Percentiles rank a stretch among this genome's conserved stretches.
phyloP scores from a whole-genome alignment of 2,888 invertebrate species.

The Linyphia triangularis region DNA sequence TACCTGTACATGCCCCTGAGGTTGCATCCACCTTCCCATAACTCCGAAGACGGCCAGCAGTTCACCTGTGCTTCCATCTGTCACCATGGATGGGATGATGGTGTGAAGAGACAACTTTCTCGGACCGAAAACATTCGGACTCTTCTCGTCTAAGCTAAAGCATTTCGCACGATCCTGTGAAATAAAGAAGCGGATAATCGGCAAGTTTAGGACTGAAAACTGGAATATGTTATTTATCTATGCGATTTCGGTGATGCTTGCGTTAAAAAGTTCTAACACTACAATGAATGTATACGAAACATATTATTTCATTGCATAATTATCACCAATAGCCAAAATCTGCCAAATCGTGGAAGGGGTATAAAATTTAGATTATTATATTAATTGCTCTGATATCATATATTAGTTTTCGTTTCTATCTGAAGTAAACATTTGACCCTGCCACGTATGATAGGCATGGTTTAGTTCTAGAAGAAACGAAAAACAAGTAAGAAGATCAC shows the following conservation, averaged over 20 bases:
- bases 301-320: too few species aligned
- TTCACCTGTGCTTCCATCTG: conserved; percentile 78
- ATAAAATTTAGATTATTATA: too few species aligned
- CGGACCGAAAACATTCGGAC: conserved; percentile 79
- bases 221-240: neutral
- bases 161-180: conserved; percentile 79
- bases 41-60: conserved; percentile 79
- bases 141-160: conserved; percentile 78
- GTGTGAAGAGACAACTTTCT: conserved; percentile 79
- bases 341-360: too few species aligned
- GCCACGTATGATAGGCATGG: too few species aligned
- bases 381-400: too few species aligned
- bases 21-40: conserved; percentile 80
- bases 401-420: too few species aligned
- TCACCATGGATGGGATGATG: conserved; percentile 80
- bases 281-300: too few species aligned
- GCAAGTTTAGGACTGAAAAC: neutral
- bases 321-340: too few species aligned
- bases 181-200: neutral
- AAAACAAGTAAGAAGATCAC: too few species aligned
- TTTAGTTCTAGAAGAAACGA: too few species aligned
- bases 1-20: conserved; percentile 80
- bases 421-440: too few species aligned
- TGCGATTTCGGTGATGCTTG: neutral
- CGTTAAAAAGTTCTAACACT: neutral